phyloP scores from a whole-genome alignment of 2,888 invertebrate species.

The Drosophila pseudotalamancana region DNA sequence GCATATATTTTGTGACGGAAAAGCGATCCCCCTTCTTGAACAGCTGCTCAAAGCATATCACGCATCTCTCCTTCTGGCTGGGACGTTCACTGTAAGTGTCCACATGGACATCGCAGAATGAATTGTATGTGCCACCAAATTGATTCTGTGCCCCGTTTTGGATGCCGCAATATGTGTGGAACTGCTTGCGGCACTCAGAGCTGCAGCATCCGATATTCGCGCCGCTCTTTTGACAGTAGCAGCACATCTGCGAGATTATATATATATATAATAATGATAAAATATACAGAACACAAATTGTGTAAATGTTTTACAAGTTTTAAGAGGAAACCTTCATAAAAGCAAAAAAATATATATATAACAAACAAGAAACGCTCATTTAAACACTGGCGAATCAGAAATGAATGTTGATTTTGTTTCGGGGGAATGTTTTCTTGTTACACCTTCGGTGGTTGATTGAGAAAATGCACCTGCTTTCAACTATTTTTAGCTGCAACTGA shows the following conservation, averaged over 20 bases:
- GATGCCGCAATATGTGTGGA: constrained; percentile 91
- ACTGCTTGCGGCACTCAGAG: constrained; percentile 89
- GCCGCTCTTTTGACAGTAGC: constrained; percentile 87
- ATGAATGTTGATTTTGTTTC: too few species aligned
- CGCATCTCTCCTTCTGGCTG: constrained; percentile 84
- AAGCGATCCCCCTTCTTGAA: constrained; percentile 71
- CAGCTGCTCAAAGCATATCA: constrained; percentile 88
- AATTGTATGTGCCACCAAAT: constrained; percentile 87
- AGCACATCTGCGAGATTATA: constrained; percentile 89
- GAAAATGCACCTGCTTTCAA: too few species aligned
- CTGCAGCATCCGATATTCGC: constrained; percentile 91
- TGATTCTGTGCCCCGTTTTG: constrained; percentile 87
- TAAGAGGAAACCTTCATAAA: too few species aligned
- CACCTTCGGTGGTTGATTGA: too few species aligned
- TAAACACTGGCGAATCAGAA: too few species aligned
- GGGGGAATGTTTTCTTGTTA: too few species aligned
- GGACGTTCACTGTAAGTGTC: constrained; percentile 18
- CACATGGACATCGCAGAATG: constrained; percentile 75
- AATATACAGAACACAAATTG: neutral
- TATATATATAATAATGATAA: neutral
- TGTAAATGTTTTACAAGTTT: too few species aligned
- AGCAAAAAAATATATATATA: too few species aligned
- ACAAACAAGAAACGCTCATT: too few species aligned
- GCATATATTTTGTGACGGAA: constrained; percentile 85
- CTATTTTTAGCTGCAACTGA: constrained; percentile 12